A percentile compares a stretch with the other conserved stretches of the same genome.
These are phyloP conservation scores for Drosophila bifasciata DNA, from an alignment of 1,140 invertebrate species.

Conservation along the genomic window DNA sequence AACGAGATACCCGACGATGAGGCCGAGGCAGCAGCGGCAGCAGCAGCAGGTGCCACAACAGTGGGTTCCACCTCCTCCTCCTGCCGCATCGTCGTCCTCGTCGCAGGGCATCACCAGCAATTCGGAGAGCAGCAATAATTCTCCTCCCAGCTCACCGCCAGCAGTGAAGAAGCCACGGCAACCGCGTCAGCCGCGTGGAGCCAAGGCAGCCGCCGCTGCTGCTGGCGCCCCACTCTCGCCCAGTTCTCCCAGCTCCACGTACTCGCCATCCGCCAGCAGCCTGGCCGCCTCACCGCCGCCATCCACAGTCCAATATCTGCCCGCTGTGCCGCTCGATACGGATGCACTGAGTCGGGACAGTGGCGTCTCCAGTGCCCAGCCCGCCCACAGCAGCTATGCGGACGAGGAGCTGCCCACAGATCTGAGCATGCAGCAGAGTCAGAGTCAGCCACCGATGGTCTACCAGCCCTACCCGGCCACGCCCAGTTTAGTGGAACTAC, in stretches of 20 bases:
- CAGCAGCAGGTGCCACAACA: slow-evolving; percentile 57
- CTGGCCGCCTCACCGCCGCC: slow-evolving; percentile 59
- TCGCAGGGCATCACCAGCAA: slow-evolving; percentile 45
- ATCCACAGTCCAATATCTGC: slow-evolving; percentile 34
- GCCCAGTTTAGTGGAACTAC: slow-evolving; percentile 32
- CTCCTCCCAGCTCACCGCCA: slow-evolving; percentile 74
- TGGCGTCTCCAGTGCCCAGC: slow-evolving; percentile 67
- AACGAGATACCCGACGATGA: slow-evolving; percentile 86
- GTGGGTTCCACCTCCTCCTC: slow-evolving; percentile 57
- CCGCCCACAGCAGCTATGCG: slow-evolving; percentile 35
- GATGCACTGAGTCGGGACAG: slow-evolving; percentile 76
- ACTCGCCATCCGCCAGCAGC: slow-evolving; percentile 62
- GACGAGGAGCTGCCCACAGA: slow-evolving; percentile 80
- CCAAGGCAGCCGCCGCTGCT: slow-evolving; percentile 21
- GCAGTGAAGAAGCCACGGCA: slow-evolving; percentile 73
- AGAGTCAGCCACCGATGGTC: slow-evolving; percentile 12
- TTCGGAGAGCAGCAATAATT: slow-evolving; percentile 68
- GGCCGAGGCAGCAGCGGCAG: slow-evolving; percentile 66
- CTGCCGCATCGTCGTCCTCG: slow-evolving; percentile 37
- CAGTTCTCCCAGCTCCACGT: slow-evolving; percentile 59
- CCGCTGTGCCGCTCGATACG: slow-evolving; percentile 29
- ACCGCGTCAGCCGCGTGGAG: slow-evolving; percentile 49
- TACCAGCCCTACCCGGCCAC: slow-evolving; percentile 39
- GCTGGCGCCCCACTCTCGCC: slow-evolving; percentile 54
- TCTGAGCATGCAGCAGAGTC: slow-evolving; percentile 68